Percentiles rank a stretch among this genome's conserved stretches.
Conservation (phyloP, 2,888 invertebrate genomes). For the Odontothrips loti region DNA sequence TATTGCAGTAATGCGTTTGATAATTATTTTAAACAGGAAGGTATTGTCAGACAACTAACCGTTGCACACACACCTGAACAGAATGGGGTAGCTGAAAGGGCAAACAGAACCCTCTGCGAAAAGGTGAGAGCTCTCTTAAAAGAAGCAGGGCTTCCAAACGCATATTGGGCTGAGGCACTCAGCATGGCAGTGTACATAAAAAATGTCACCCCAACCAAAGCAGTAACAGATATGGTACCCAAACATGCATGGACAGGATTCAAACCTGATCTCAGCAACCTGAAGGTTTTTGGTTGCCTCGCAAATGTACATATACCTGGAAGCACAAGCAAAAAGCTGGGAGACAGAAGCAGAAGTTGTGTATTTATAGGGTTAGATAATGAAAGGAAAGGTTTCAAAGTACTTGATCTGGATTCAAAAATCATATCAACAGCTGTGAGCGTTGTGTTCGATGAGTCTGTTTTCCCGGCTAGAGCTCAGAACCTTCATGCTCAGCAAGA, state of each 20-base stretch:
- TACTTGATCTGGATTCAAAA: too few relatives aligned
- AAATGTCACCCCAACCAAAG: conserved; percentile 41
- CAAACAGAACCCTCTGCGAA: conserved; percentile 42
- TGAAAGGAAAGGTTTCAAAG: background rate
- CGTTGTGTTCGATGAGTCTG: too few relatives aligned
- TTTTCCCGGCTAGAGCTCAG: too few relatives aligned
- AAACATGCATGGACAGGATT: conserved; percentile 39
- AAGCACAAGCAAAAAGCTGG: background rate
- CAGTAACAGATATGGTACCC: conserved; percentile 38
- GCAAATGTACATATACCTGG: background rate
- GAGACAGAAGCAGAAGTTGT: background rate
- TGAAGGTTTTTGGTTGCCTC: background rate
- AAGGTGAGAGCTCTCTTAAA: conserved; percentile 41
- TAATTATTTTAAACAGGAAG: conserved; percentile 36
- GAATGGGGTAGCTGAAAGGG: conserved; percentile 37
- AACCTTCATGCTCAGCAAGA: too few relatives aligned
- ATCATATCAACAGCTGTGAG: too few relatives aligned
- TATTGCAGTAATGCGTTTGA: conserved; percentile 38
- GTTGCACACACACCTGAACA: conserved; percentile 41
- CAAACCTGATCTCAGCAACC: background rate
- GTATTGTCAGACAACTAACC: conserved; percentile 36
- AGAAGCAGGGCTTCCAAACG: conserved; percentile 36
- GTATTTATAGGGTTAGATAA: background rate
- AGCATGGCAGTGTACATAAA: conserved; percentile 41
- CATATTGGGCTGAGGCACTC: conserved; percentile 40